Percentiles rank a stretch among this genome's conserved stretches.
Evolutionary conservation across 2,888 invertebrate genomes (phyloP).

Genomic region (Drosophila emarginata): DNA sequence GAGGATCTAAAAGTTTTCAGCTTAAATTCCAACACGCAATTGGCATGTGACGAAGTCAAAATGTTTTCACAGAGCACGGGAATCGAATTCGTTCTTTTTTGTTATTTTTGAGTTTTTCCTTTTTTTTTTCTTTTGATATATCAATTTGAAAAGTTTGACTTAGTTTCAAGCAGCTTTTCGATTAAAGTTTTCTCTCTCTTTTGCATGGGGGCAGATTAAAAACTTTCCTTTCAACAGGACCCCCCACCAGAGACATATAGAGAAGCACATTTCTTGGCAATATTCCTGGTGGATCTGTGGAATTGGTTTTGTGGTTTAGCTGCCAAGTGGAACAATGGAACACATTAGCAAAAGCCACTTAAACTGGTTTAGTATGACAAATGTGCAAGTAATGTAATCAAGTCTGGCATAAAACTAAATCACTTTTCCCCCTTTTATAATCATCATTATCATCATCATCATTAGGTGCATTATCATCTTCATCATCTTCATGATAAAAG

Average conservation of each 20-base stretch:
- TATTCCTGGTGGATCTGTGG: slow-evolving; percentile 13
- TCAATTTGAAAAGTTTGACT: slow-evolving; percentile 77
- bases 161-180: slow-evolving; percentile 69
- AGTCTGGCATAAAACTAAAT: slow-evolving; percentile 3
- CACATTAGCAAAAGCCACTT: slow-evolving; percentile 1
- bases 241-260: not conserved
- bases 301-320: slow-evolving; percentile 5
- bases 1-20: slow-evolving; percentile 64
- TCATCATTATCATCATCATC: not conserved
- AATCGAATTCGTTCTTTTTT: slow-evolving; percentile 62
- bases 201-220: slow-evolving; percentile 65
- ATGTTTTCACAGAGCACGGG: slow-evolving; percentile 62
- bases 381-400: slow-evolving; percentile 11
- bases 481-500: slow-evolving; percentile 25
- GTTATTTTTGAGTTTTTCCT: not conserved
- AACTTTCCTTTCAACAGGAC: slow-evolving; percentile 53
- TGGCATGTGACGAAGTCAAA: slow-evolving; percentile 74
- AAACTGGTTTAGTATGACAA: slow-evolving; percentile 6
- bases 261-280: slow-evolving; percentile 56
- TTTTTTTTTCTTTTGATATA: slow-evolving; percentile 59
- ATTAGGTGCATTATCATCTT: not conserved
- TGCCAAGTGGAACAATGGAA: not conserved
- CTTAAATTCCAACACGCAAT: slow-evolving; percentile 76
- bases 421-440: not conserved
- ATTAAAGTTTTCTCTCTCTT: slow-evolving; percentile 70